Conservation (phyloP, 2,113 vertebrate species). For the Danio rerio region GRCz12tu NC_133197.1:855001-855500, state of each 20-base stretch:
- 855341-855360: neutral
- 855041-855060: conserved; percentile 36
- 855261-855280: neutral
- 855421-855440: no score
- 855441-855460: no score
- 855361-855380: no score
- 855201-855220: neutral
- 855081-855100: neutral
- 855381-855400: no score
- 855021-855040: conserved; percentile 4
- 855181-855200: neutral
- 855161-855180: neutral
- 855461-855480: no score
- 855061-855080: conserved; percentile 16
- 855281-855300: neutral
- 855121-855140: neutral
- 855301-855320: neutral
- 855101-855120: neutral
- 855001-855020: conserved; percentile 36
- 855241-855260: no score
- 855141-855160: neutral
- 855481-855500: no score
- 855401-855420: no score
- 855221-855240: neutral
- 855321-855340: neutral